These are phyloP conservation scores for Helicoverpa zea DNA, from an alignment of 1,140 invertebrate genomes.

Conservation along the genomic window DNA sequence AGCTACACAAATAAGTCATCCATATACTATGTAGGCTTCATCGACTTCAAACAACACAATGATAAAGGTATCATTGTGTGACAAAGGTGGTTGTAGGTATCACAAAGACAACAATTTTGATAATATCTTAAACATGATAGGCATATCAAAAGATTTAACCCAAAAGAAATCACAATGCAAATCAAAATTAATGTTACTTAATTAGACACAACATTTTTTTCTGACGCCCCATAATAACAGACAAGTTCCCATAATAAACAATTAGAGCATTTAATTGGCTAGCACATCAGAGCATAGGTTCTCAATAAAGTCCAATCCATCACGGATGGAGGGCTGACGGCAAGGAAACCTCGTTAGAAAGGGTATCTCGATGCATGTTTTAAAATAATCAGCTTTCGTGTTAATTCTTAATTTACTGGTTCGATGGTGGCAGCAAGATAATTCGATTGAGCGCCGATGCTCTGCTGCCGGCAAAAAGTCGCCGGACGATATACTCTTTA, in stretches of 20 bases:
- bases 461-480: conserved; percentile 68
- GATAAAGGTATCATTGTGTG: too few species aligned
- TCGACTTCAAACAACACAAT: too few species aligned
- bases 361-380: conserved; percentile 79
- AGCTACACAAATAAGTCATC: too few species aligned
- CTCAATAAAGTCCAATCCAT: conserved; percentile 25
- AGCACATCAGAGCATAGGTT: conserved; percentile 27
- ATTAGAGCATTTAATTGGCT: conserved; percentile 33
- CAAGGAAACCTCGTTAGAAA: conserved; percentile 72
- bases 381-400: conserved; percentile 83
- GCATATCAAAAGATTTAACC: too few species aligned
- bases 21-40: too few species aligned
- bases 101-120: too few species aligned
- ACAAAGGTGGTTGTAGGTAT: too few species aligned
- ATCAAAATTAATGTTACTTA: not conserved
- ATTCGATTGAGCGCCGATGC: conserved; percentile 74
- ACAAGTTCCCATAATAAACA: conserved; percentile 33
- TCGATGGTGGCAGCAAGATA: conserved; percentile 75
- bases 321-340: conserved; percentile 12
- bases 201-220: not conserved
- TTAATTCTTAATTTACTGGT: conserved; percentile 86
- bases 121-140: not conserved
- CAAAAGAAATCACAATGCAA: not conserved
- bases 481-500: conserved; percentile 68
- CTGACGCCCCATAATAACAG: not conserved